Base-by-base conservation (phyloP, 2,797 vertebrate species). In the Pipistrellus pipistrellus region DNA sequence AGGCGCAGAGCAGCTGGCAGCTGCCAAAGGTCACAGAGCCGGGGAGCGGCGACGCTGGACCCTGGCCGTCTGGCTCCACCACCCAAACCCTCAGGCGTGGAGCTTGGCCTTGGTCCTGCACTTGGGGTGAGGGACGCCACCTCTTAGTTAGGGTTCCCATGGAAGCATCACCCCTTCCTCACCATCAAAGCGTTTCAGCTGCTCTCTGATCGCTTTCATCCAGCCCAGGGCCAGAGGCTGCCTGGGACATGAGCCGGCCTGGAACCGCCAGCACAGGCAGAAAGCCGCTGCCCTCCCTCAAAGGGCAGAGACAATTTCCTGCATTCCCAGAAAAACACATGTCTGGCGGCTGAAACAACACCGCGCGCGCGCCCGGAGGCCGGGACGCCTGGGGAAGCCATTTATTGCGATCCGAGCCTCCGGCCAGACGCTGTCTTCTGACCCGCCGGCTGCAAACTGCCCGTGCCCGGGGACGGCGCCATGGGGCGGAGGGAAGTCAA, bases 281-380 rank as follows among this genome's bases (percentile, higher is more conserved):
- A 78, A 66, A 92, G 57, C 46, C 44, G 64, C 57, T 84, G 35
- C 48, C 76, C 86, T 81, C 93, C 89, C 94, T 97, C 91, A 95
- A 91, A 97, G 80, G 71, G 72, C 55, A 94, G 88, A 81, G 68
- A 76, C 66, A 82, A 94, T 90, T 97, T 97, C 95, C 96, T 96
- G 96, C n/a, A 82, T 94, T 96, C 96, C 95, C 94, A 96, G 96
- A 90, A 95, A 95, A 96, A 92, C 91, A 94, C 69, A 83, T 73
- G 93, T 93, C 91, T 94, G 89, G 64, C 23, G 11, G 91, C 96
- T 94, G 85, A 78, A 91, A 90, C 84, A 88, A 82, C 94, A 96
- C 41, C 92, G 93, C 9, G 7, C 53, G 59, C 0, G 1, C 30
- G 25, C 86, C 77, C 84, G 25, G 94, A 8, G 18, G 48, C 81